phyloP scores from a whole-genome alignment of 2,888 invertebrate species.

The Drepanosiphum platanoidis region DNA sequence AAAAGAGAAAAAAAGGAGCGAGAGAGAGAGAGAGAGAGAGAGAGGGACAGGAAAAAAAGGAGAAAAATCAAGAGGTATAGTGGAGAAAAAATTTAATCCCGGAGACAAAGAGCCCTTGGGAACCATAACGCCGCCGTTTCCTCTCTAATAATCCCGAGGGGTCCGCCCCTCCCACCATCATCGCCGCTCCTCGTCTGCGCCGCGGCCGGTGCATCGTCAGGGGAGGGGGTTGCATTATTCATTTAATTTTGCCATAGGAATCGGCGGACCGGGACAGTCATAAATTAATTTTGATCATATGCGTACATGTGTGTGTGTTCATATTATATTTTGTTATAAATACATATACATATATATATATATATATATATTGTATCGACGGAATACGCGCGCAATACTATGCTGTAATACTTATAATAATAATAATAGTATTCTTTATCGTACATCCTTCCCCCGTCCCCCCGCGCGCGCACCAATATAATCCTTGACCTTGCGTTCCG shows the following conservation, averaged over 20 bases:
- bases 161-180: no score
- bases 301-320: not conserved
- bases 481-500: slow-evolving; percentile 59
- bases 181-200: not conserved
- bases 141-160: slow-evolving; percentile 60
- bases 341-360: not conserved
- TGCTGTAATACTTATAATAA: not conserved
- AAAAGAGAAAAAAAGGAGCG: slow-evolving; percentile 4
- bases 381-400: not conserved
- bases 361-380: no score
- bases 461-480: not conserved
- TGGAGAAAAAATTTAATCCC: slow-evolving; percentile 62
- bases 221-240: slow-evolving; percentile 50
- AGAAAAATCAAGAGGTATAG: slow-evolving; percentile 59
- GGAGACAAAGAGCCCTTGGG: slow-evolving; percentile 63
- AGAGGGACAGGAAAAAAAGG: slow-evolving; percentile 40
- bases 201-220: not conserved
- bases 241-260: slow-evolving; percentile 60
- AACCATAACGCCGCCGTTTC: slow-evolving; percentile 62
- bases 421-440: slow-evolving; percentile 4
- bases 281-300: slow-evolving; percentile 58
- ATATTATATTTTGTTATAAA: no score
- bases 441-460: not conserved
- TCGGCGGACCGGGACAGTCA: slow-evolving; percentile 23
- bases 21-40: slow-evolving; percentile 53